Percentiles rank a stretch among this genome's conserved stretches.
Evolutionary conservation across 1,140 invertebrate species (phyloP).

Genomic region (Telenomus remus): DNA sequence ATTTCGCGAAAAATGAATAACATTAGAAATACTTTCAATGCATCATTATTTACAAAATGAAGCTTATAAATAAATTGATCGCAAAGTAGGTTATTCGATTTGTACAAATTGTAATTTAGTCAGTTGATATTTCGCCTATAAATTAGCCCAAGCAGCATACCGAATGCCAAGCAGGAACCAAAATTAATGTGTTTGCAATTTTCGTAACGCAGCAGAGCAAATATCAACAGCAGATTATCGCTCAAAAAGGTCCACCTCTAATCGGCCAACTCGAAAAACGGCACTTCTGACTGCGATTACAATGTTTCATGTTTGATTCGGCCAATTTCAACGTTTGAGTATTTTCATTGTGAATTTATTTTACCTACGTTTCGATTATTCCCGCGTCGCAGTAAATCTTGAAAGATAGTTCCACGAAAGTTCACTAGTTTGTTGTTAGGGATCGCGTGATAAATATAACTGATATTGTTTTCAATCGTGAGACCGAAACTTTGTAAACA

Average conservation of each 20-base stretch:
- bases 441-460: slow-evolving; percentile 21
- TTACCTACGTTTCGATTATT: slow-evolving; percentile 5
- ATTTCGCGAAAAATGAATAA: too few species aligned
- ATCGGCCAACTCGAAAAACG: not conserved
- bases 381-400: slow-evolving; percentile 7
- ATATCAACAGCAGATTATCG: slow-evolving; percentile 14
- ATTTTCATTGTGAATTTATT: slow-evolving; percentile 1
- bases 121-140: slow-evolving; percentile 16
- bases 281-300: not conserved
- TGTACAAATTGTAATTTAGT: slow-evolving; percentile 23
- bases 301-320: slow-evolving; percentile 1
- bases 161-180: slow-evolving; percentile 12
- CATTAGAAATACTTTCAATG: too few species aligned
- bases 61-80: slow-evolving; percentile 29
- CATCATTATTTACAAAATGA: not conserved
- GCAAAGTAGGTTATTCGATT: slow-evolving; percentile 3
- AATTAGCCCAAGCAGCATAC: slow-evolving; percentile 7
- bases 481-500: slow-evolving; percentile 11
- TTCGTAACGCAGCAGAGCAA: slow-evolving; percentile 9
- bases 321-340: not conserved
- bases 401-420: slow-evolving; percentile 8
- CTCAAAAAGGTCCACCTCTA: slow-evolving; percentile 6
- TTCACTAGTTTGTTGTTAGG: slow-evolving; percentile 13
- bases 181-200: slow-evolving; percentile 39
- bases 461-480: slow-evolving; percentile 13